phyloP scores from a whole-genome alignment of 2,888 invertebrate genomes.

The Lymantria dispar region DNA sequence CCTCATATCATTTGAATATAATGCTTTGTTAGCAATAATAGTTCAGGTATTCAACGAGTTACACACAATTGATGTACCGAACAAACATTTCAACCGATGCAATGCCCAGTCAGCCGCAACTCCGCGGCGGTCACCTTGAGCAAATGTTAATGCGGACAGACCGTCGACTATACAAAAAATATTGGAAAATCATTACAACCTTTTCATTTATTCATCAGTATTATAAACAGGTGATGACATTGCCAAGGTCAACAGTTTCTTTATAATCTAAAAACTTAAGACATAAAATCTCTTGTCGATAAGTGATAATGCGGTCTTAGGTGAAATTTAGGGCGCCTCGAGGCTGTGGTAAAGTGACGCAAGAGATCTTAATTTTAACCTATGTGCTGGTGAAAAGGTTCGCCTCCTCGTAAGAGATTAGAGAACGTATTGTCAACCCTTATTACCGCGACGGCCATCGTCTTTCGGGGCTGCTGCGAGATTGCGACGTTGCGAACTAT shows the following conservation, averaged over 20 bases:
- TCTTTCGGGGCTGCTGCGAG: no score
- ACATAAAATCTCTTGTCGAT: no score
- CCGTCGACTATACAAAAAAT: constrained; percentile 55
- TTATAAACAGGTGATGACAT: constrained; percentile 39
- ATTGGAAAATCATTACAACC: constrained; percentile 50
- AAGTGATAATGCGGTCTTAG: no score
- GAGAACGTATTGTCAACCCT: no score
- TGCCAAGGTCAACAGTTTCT: constrained; percentile 38
- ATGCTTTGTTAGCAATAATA: constrained; percentile 18
- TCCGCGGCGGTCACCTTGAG: constrained; percentile 76
- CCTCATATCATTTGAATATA: neutral
- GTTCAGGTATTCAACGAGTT: constrained; percentile 40
- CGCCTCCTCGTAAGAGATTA: no score
- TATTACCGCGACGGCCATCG: no score
- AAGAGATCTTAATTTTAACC: no score
- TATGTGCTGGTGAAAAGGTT: no score
- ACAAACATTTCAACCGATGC: constrained; percentile 64
- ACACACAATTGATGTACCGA: constrained; percentile 46
- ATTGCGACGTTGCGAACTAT: no score
- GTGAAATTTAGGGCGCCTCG: no score
- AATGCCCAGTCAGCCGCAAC: constrained; percentile 77
- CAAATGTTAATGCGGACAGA: constrained; percentile 76
- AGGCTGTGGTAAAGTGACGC: no score
- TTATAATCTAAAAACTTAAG: no score
- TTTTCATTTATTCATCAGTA: constrained; percentile 57